phyloP scores from a whole-genome alignment of 2,113 vertebrate genomes.

The Sigmodon hispidus region DNA sequence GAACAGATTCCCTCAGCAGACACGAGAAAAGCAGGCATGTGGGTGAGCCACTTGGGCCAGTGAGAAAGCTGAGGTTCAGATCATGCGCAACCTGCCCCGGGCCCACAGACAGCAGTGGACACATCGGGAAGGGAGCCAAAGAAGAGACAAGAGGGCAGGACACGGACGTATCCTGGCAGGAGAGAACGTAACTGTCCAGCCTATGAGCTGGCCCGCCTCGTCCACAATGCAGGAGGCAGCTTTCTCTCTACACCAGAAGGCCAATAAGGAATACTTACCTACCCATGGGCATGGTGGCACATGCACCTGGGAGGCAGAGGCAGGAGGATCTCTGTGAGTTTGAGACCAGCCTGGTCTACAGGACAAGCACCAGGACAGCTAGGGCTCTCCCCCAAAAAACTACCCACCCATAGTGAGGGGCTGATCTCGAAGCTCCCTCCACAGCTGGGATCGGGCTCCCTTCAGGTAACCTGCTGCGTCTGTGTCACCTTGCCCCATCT shows the following conservation, averaged over 20 bases:
- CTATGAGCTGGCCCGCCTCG: background rate
- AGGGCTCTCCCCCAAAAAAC: background rate
- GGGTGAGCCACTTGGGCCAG: background rate
- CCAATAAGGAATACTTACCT: constrained; percentile 81
- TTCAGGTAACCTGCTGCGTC: constrained; percentile 77
- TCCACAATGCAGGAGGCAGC: background rate
- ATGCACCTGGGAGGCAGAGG: no score
- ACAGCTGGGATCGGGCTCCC: constrained; percentile 88
- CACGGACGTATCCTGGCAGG: no score
- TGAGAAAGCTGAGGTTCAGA: constrained; percentile 23
- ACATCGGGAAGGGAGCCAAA: background rate
- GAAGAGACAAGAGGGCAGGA: background rate
- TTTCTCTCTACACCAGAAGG: background rate
- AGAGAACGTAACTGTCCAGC: background rate
- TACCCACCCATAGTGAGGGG: constrained; percentile 89
- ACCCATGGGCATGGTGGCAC: constrained; percentile 72
- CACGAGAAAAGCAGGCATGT: background rate
- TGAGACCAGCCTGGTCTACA: no score
- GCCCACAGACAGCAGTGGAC: background rate
- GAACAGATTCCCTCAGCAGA: background rate
- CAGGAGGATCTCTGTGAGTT: no score
- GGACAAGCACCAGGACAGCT: no score
- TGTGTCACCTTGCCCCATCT: constrained; percentile 69
- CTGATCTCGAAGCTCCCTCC: constrained; percentile 89
- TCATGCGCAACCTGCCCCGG: background rate